Base-by-base conservation (phyloP, 2,113 vertebrate genomes). In the Gymnorhina tibicen region DNA sequence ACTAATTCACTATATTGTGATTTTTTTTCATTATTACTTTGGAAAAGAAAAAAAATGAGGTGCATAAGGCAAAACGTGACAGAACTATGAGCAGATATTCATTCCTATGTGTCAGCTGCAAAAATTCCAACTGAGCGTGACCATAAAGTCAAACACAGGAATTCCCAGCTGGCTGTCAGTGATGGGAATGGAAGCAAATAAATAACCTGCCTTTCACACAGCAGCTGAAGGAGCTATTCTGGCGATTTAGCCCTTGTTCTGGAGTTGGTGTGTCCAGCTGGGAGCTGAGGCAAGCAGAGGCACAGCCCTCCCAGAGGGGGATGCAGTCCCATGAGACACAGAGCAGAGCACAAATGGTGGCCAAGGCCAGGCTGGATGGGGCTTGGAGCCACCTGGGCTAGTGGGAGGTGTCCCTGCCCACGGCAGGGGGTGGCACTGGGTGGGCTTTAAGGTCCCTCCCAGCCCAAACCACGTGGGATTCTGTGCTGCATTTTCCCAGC, bases 341-440 rank as follows among this genome's bases (percentile, higher is more conserved):
- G 37, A 76, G 11, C 55, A 63, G 49, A 58, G 55, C 30, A 56
- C 6, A 53, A 15, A 44, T 28, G 17, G 19, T 37, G 37, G 1
- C 63, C 47, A 6, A 47, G 39, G n/a, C 24, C 64, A 55, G 56
- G 16, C 0, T 70, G 74, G 56, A 46, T 0, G 0, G 10, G 22
- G 42, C 17, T 66, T 37, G 59, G 17, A 37, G 27, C 32, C 44
- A 0, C 12, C 32, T 81, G 68, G 52, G 44, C 0, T 1, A 2
- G 32, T 50, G 68, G 64, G 6, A 66, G 18, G 37, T 81, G 68
- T 58, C 52, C 22, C 76, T 55, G 35, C 30, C n/a, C 42, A 11
- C 30, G 33, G 59, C 50, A 66, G n/a, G n/a, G 28, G 10, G 12
- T 55, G 47, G 9, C 10, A 11, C n/a, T 22, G 2, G 5, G 0